A percentile compares a stretch with the other conserved stretches of the same genome.
These are phyloP conservation scores for Anguilla megastoma DNA, from an alignment of 2,797 vertebrate species.

Conservation along the genomic window DNA sequence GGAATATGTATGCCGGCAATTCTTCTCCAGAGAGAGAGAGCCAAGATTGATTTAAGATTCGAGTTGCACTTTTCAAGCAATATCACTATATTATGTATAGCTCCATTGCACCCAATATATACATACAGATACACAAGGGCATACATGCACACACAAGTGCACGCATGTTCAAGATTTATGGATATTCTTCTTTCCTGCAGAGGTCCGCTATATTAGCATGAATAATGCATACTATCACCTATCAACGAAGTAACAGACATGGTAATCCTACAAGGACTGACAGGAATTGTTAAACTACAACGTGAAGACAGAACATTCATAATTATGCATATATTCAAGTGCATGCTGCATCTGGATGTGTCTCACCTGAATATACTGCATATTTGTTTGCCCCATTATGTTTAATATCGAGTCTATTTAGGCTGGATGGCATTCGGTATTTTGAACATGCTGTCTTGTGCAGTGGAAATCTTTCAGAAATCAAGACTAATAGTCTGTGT, in stretches of 20 bases:
- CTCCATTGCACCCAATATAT: not conserved
- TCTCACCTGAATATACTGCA: not conserved
- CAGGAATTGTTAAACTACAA: not conserved
- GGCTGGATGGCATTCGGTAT: not conserved
- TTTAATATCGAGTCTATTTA: slow-evolving; percentile 15
- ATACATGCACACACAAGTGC: not conserved
- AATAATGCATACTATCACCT: not conserved
- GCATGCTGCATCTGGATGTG: not conserved
- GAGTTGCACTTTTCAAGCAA: not conserved
- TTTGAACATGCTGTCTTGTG: slow-evolving; percentile 31
- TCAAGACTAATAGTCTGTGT: slow-evolving; percentile 47
- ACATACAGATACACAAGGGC: not conserved
- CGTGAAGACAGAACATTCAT: not conserved
- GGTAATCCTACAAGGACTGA: not conserved
- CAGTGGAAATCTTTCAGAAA: slow-evolving; percentile 37
- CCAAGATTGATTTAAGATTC: not conserved
- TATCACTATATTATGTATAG: not conserved
- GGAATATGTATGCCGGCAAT: not conserved
- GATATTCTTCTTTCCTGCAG: not conserved
- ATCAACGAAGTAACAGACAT: not conserved
- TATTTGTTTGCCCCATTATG: slow-evolving; percentile 14
- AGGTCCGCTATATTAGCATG: not conserved
- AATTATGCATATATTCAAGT: not conserved
- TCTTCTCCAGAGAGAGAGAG: not conserved
- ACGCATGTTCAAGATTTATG: not conserved